Evolutionary conservation across 2,888 invertebrate species (phyloP), one percentile per base, ranked within the genome.

Genomic region (Teleogryllus oceanicus): DNA sequence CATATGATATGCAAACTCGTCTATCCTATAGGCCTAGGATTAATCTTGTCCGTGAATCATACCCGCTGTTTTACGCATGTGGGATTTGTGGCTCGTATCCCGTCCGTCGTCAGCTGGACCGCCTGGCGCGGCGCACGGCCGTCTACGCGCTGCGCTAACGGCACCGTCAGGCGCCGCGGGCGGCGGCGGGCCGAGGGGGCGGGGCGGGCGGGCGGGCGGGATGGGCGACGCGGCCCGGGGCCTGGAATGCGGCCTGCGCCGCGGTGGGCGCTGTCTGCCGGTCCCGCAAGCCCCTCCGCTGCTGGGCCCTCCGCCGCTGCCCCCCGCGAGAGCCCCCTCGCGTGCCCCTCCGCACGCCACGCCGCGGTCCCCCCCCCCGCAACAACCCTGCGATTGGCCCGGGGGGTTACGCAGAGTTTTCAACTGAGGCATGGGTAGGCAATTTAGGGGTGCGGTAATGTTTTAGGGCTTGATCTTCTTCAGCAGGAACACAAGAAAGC

Each of bases 261-360:
- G 62, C 62, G 62, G 62, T 62, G 62, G 62, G 62, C 62, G 62
- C 62, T n/a, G 62, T n/a, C 62, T n/a, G 62, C 62, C 62, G 62
- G 16, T 13, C 16, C 62, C 62, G 62, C 62, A 62, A 62, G 62
- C 62, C 62, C 16, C 62, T 1, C 4, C 13, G 12, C 16, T 62
- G 8, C 62, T 62, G 16, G 62, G 13, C 62, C 16, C 16, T n/a
- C 62, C 13, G 16, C 16, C 13, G 4, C 62, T 13, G 16, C 13
- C n/a, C 62, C 62, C n/a, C 62, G 13, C 62, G 62, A 62, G 24
- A 37, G 24, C 37, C 37, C 37, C 37, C 37, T 5, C 0, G 37
- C 37, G 8, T 37, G 24, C 5, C 37, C 37, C 2, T 24, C 24
- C 24, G 3, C 24, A 24, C 24, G 2, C 21, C 21, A 21, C 21